These are phyloP conservation scores for Eupithecia abbreviata DNA, from an alignment of 2,888 invertebrate species.

Conservation along the genomic window DNA sequence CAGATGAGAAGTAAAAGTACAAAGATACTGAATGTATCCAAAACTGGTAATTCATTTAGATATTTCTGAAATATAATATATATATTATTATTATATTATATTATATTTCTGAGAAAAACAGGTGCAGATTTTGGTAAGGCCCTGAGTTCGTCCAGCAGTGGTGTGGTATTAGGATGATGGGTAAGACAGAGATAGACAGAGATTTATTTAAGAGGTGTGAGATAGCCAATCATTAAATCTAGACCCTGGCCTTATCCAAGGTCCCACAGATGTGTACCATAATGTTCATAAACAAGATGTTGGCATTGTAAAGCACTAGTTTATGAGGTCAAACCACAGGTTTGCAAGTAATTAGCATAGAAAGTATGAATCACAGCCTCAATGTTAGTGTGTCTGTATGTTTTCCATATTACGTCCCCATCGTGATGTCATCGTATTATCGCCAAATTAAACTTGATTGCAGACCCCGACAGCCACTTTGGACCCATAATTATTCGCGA, in stretches of 20 bases:
- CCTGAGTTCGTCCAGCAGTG: background rate
- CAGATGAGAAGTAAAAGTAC: background rate
- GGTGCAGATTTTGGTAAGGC: background rate
- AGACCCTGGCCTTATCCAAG: background rate
- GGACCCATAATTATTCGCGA: background rate
- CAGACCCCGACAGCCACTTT: slow-evolving; percentile 22
- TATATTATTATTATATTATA: no score
- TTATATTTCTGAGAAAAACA: background rate
- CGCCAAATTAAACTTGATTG: slow-evolving; percentile 24
- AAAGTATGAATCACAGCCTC: slow-evolving; percentile 22
- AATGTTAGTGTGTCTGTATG: slow-evolving; percentile 14
- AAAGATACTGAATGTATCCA: background rate
- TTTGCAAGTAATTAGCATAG: slow-evolving; percentile 16
- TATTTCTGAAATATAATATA: no score
- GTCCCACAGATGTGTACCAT: background rate
- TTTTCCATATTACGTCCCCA: slow-evolving; percentile 30
- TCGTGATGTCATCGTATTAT: slow-evolving; percentile 60
- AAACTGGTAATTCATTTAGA: background rate
- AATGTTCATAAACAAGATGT: background rate
- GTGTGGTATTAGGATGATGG: background rate
- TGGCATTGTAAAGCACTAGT: background rate
- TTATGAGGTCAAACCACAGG: slow-evolving; percentile 1
- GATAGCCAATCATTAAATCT: background rate
- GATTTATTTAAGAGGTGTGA: background rate
- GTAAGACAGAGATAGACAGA: background rate